Evolutionary conservation across 2,888 invertebrate species (phyloP).

Genomic region (Clunio marinus): DNA sequence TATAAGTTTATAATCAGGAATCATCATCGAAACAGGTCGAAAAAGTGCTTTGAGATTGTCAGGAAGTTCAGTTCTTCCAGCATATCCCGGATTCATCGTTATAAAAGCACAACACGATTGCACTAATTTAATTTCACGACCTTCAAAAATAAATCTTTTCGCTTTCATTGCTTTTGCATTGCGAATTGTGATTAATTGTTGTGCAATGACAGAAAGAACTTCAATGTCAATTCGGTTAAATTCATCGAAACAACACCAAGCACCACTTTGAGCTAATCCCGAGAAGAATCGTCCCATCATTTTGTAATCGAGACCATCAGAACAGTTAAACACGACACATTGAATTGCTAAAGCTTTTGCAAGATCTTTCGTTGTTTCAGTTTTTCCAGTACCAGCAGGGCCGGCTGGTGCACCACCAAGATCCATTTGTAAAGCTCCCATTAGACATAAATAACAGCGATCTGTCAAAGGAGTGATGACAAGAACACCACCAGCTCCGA

Average conservation of each 20-base stretch:
- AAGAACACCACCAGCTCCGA: constrained; percentile 78
- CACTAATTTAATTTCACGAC: constrained; percentile 77
- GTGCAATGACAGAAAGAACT: constrained; percentile 84
- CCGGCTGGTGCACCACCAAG: constrained; percentile 86
- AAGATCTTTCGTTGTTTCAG: constrained; percentile 85
- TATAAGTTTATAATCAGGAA: constrained; percentile 83
- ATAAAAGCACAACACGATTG: constrained; percentile 80
- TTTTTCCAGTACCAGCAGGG: constrained; percentile 74
- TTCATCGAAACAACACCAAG: constrained; percentile 91
- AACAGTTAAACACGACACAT: constrained; percentile 89
- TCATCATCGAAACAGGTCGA: constrained; percentile 87
- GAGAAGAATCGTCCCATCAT: constrained; percentile 86
- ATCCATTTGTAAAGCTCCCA: constrained; percentile 85
- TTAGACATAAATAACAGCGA: constrained; percentile 79
- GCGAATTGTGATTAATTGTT: constrained; percentile 81
- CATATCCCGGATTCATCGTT: constrained; percentile 91
- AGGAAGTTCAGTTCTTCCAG: constrained; percentile 81
- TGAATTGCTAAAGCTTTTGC: constrained; percentile 83
- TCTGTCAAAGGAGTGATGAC: constrained; percentile 89
- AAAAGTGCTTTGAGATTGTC: constrained; percentile 81
- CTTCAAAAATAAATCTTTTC: constrained; percentile 79
- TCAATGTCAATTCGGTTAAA: constrained; percentile 89
- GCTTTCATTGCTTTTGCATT: constrained; percentile 73
- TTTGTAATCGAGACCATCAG: constrained; percentile 62
- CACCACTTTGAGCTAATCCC: constrained; percentile 79